Base-by-base conservation (phyloP, 92 coral and sea anemone genomes). In the Paramuricea clavata region DNA sequence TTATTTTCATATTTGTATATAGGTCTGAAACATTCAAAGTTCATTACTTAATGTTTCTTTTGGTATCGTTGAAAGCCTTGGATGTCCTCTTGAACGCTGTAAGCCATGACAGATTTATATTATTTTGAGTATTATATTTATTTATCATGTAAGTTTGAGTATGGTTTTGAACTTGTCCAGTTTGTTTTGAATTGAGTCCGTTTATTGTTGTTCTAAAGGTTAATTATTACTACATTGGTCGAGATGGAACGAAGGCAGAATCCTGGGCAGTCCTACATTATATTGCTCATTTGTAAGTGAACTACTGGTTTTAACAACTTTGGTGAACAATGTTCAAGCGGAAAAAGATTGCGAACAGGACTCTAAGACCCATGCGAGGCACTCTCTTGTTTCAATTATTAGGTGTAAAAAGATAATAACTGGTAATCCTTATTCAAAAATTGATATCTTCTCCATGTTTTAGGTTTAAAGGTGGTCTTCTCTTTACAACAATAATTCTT, bases 251-350 rank as follows among this genome's bases (percentile, higher is more conserved):
- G n/a, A 93, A 94, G 11, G 92, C 85, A 41, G 93, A 92, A 74
- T 85, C 99, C 0, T 96, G 99, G 99, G 99, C 97, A 64, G 97
- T 96, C 39, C 69, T 96, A 12, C 95, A 94, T 81, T 96, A 96
- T 83, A 96, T 96, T 69, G 95, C 99, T 59, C 99, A 96, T 90
- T 64, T 96, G 99, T 96, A 92, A 96, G 99, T 89, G 3, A 2
- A 69, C 23, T 25, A 13, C 11, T 12, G 10, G 13, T 47, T 57
- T 1, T 6, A 23, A 7, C 11, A 61, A 30, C 31, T 54, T 23
- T 5, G 34, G 5, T 1, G 17, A 61, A 61, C 10, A 30, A 61
- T 52, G 61, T 5, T 6, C 12, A 52, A 52, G 61, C n/a, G n/a
- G n/a, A n/a, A n/a, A n/a, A n/a, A n/a, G n/a, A n/a, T n/a, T n/a